Conservation (phyloP, 2,888 invertebrate genomes). For the Sesamia inferens region DNA sequence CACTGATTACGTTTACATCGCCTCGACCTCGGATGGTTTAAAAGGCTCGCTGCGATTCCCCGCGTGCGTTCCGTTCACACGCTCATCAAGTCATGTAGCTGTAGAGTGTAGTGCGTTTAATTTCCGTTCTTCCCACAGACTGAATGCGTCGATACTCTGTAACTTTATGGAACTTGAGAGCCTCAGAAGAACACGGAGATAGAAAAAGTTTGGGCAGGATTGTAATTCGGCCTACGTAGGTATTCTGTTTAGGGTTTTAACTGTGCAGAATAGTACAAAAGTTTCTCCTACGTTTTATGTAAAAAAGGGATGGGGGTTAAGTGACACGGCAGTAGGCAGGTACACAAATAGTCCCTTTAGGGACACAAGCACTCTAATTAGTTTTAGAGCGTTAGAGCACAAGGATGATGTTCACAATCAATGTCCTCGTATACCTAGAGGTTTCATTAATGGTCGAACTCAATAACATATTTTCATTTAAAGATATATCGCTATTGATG, state of each 20-base stretch:
- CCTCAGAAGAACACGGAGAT: slow-evolving; percentile 24
- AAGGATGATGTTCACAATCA: background rate
- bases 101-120: slow-evolving; percentile 50
- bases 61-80: slow-evolving; percentile 54
- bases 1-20: slow-evolving; percentile 41
- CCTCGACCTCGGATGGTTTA: slow-evolving; percentile 49
- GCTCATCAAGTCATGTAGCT: slow-evolving; percentile 52
- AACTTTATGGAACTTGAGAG: slow-evolving; percentile 38
- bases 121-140: slow-evolving; percentile 53
- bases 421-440: background rate
- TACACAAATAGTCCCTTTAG: background rate
- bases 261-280: background rate
- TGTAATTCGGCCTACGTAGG: slow-evolving; percentile 25
- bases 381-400: background rate
- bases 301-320: background rate
- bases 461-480: too few relatives aligned
- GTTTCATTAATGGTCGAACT: background rate
- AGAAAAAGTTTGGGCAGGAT: slow-evolving; percentile 40
- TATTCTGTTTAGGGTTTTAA: slow-evolving; percentile 5
- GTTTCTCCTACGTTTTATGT: background rate
- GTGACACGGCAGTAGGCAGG: background rate
- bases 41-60: slow-evolving; percentile 37
- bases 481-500: too few relatives aligned
- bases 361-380: background rate
- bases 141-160: slow-evolving; percentile 43